Base-by-base conservation (phyloP, 2,888 invertebrate species). In the Drosophila aldrichi region DNA sequence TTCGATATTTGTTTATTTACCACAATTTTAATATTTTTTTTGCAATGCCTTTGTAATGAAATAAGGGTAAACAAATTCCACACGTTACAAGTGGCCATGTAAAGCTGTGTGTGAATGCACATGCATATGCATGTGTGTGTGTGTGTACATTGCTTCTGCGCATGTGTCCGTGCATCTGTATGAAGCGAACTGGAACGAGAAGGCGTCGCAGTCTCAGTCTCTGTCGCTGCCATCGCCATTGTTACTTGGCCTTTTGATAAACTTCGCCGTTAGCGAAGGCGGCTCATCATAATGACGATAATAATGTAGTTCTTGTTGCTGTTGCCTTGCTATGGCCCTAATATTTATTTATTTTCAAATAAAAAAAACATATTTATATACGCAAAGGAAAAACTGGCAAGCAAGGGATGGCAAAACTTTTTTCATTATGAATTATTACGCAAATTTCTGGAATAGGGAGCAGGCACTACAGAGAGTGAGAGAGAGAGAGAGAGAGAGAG, bases 381-480 rank as follows among this genome's bases (percentile, higher is more conserved):
- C 7, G 6, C 40, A 9, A 41, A 57, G n/a, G 54, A 70, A 63
- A 70, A 62, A 60, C 58, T 32, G 9, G 22, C n/a, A 61, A 54
- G 46, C 75, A 52, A 46, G 46, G 40, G 32, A 62, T 60, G 77
- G 46, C 63, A 48, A 89, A 85, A 85, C 78, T 86, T 90, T 89
- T 89, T 89, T 82, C 89, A 82, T 82, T 90, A 89, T 89, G 82
- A 89, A 88, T 87, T 89, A 89, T 89, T 88, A 87, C 71, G 73
- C 64, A 70, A 78, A 77, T 67, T 67, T 73, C 59, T 60, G 40
- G 36, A 14, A 41, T 32, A 20, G n/a, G 22, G 1, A 16, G 16
- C 22, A n/a, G 8, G 20, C 14, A 18, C 20, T 12, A 10, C 16
- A n/a, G 46, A n/a, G 38, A 22, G 38, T 40, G 38, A 22, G 34